Percentiles rank a stretch among this genome's conserved stretches.
phyloP scores from a whole-genome alignment of 2,797 vertebrate species.

The Xerus rutilus region DNA sequence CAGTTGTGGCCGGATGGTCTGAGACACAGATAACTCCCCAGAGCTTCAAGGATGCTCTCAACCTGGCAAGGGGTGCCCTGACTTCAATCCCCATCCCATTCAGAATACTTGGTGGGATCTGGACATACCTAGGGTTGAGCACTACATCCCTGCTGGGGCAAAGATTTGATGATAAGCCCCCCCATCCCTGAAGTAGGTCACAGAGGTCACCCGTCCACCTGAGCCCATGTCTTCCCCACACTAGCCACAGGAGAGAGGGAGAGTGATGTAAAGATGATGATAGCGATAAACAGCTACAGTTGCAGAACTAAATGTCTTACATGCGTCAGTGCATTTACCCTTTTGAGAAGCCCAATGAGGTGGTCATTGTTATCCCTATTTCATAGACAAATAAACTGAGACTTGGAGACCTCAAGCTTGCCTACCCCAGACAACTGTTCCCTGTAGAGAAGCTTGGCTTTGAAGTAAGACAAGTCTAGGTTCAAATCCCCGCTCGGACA shows the following conservation, averaged over 20 bases:
- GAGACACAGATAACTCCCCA: not conserved
- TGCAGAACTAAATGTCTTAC: not conserved
- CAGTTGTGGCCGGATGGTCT: not conserved
- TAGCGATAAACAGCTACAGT: accelerated
- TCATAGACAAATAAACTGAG: constrained; percentile 22
- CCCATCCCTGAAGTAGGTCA: not conserved
- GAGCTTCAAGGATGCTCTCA: not conserved
- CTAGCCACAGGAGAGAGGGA: not conserved
- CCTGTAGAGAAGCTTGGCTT: not conserved
- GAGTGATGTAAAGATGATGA: constrained; percentile 50
- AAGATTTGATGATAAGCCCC: not conserved
- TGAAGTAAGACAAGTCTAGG: not conserved
- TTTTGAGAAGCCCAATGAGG: not conserved
- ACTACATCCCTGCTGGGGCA: no score
- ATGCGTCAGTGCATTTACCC: not conserved
- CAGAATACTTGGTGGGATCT: not conserved
- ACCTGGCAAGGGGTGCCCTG: not conserved
- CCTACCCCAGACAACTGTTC: not conserved
- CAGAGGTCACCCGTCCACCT: not conserved
- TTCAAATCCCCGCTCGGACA: not conserved
- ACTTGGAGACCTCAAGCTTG: not conserved
- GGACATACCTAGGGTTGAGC: not conserved
- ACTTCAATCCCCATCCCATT: not conserved
- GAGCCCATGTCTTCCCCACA: not conserved
- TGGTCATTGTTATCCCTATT: not conserved